phyloP scores from a whole-genome alignment of 2,888 invertebrate species.

The Chymomyza caudatula region DNA sequence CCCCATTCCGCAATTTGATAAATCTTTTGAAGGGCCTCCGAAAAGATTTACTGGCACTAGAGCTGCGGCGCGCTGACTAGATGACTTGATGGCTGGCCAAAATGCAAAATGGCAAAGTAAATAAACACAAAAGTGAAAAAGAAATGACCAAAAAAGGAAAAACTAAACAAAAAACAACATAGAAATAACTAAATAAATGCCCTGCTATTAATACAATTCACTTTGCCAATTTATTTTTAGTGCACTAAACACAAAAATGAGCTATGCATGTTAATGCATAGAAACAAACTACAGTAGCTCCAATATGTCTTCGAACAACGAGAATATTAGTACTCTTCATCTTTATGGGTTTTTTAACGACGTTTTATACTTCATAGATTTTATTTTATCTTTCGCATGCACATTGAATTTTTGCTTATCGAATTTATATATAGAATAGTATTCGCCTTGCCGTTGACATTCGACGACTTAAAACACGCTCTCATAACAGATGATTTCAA shows the following conservation, averaged over 20 bases:
- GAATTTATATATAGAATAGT: too few relatives aligned
- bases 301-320: neutral
- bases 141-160: slow-evolving; percentile 30
- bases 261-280: neutral
- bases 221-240: slow-evolving; percentile 75
- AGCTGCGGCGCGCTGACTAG: neutral
- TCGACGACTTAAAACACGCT: too few relatives aligned
- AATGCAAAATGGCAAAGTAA: slow-evolving; percentile 58
- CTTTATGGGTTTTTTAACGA: too few relatives aligned
- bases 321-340: neutral
- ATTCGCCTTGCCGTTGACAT: too few relatives aligned
- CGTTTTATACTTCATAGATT: too few relatives aligned
- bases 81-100: slow-evolving; percentile 32
- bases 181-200: slow-evolving; percentile 71
- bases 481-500: too few relatives aligned
- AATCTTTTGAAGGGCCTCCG: slow-evolving; percentile 67
- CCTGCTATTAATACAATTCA: slow-evolving; percentile 75
- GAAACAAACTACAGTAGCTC: neutral
- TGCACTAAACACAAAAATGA: slow-evolving; percentile 15
- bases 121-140: slow-evolving; percentile 62
- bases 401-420: too few relatives aligned
- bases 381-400: too few relatives aligned
- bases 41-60: slow-evolving; percentile 30
- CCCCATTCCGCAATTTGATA: slow-evolving; percentile 40
- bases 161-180: slow-evolving; percentile 40